These are phyloP conservation scores for Drosophila mauritiana DNA, from an alignment of 1,140 invertebrate species.

Conservation along the genomic window DNA sequence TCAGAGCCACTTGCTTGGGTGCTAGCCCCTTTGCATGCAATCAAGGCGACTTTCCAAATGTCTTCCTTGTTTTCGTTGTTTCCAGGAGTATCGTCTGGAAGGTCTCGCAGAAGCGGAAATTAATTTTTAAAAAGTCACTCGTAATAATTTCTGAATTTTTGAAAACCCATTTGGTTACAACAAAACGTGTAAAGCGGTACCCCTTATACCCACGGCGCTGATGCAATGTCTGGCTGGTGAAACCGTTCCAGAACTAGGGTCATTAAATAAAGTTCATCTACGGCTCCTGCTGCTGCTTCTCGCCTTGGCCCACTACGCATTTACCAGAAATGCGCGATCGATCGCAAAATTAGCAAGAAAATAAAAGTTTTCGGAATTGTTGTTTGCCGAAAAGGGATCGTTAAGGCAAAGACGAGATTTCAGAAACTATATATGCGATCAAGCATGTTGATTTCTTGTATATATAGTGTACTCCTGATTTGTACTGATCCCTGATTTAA, in stretches of 20 bases:
- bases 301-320: slow-evolving; percentile 7
- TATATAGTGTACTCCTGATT: too few species aligned
- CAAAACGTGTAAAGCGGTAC: slow-evolving; percentile 67
- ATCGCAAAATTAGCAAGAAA: slow-evolving; percentile 45
- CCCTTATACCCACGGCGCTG: slow-evolving; percentile 21
- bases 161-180: slow-evolving; percentile 82
- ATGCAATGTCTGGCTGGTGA: slow-evolving; percentile 34
- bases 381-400: too few species aligned
- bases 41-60: slow-evolving; percentile 53
- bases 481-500: too few species aligned
- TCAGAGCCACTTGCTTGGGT: not conserved
- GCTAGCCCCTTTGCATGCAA: slow-evolving; percentile 75
- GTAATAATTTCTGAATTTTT: slow-evolving; percentile 82
- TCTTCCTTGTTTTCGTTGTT: slow-evolving; percentile 17
- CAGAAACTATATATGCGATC: too few species aligned
- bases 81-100: slow-evolving; percentile 22
- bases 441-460: too few species aligned
- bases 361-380: too few species aligned
- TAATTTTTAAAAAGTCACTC: slow-evolving; percentile 75
- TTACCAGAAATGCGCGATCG: slow-evolving; percentile 49
- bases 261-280: slow-evolving; percentile 82
- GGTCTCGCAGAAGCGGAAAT: slow-evolving; percentile 61
- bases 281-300: slow-evolving; percentile 49
- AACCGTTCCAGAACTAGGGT: slow-evolving; percentile 38
- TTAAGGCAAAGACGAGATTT: too few species aligned